Base-by-base conservation (phyloP, 2,888 invertebrate genomes). In the Torymus auratus region DNA sequence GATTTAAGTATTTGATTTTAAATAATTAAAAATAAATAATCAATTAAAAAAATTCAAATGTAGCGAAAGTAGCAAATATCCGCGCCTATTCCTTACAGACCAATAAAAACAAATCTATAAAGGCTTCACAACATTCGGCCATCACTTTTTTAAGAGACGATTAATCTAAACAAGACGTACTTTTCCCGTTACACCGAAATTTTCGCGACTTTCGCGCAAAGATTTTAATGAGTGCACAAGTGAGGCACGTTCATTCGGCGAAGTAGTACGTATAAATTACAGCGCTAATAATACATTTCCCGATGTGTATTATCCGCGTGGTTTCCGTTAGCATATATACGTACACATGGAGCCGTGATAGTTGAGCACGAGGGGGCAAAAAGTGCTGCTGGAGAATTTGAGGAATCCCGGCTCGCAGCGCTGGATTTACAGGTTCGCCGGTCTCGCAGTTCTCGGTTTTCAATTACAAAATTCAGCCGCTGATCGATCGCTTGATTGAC, bases 401-500 rank as follows among this genome's bases (percentile, higher is more conserved):
- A 65, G 60, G 78, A 65, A 71, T 71, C 52, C 71, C 20, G 71
- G 50, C 41, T 7, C 41, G 65, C 67, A n/a, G n/a, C 4, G 64
- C 13, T 74, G 13, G 53, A 56, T 64, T 17, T 61, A 56, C 61
- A 74, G 65, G 73, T 74, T 74, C 52, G n/a, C 41, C n/a, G 28
- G 12, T 14, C n/a, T 14, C n/a, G 28, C 61, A n/a, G 28, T 76
- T 70, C 55, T 70, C 50, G 12, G 50, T 7, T 68, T 53, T 75
- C 68, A 68, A 75, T 75, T 68, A 68, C 61, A 75, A 68, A 75
- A 75, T 67, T 67, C 58, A 23, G 28, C 17, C 17, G 53, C 15
- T 52, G 60, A 67, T 75, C 60, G 68, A 28, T 55, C 20, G 55
- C n/a, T 53, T 52, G 68, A 75, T 75, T 75, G 68, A 75, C 75